Evolutionary conservation across 2,888 invertebrate species (phyloP).

Genomic region (Seira musarum): DNA sequence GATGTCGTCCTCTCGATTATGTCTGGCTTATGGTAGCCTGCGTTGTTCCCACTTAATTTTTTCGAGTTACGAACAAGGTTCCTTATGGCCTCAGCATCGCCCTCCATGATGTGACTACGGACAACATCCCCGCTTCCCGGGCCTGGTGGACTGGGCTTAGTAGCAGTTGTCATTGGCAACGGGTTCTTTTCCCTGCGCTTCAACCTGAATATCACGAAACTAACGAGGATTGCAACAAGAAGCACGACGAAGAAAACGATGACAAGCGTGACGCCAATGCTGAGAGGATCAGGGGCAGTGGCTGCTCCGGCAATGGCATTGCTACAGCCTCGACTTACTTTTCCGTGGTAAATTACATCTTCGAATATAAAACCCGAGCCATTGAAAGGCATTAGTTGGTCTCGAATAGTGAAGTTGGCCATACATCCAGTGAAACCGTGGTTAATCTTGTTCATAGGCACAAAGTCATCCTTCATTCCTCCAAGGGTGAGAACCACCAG

Average conservation of each 20-base stretch:
- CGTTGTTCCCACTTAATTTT: slow-evolving; percentile 61
- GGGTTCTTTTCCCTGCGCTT: slow-evolving; percentile 86
- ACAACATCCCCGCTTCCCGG: slow-evolving; percentile 79
- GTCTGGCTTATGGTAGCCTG: slow-evolving; percentile 89
- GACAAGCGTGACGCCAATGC: slow-evolving; percentile 93
- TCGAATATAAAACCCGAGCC: slow-evolving; percentile 88
- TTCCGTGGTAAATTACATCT: slow-evolving; percentile 81
- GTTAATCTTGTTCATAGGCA: slow-evolving; percentile 63
- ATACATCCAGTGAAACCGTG: slow-evolving; percentile 87
- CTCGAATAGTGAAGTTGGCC: slow-evolving; percentile 90
- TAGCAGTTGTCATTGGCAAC: slow-evolving; percentile 74
- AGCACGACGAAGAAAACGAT: slow-evolving; percentile 94
- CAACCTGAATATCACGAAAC: slow-evolving; percentile 92
- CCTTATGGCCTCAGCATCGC: slow-evolving; percentile 67
- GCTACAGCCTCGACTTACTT: slow-evolving; percentile 81
- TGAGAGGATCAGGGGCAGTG: slow-evolving; percentile 88
- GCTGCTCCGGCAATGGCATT: slow-evolving; percentile 83
- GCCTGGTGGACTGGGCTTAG: slow-evolving; percentile 67
- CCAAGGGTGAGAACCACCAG: slow-evolving; percentile 86
- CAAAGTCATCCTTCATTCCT: slow-evolving; percentile 76
- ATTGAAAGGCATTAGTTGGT: slow-evolving; percentile 90
- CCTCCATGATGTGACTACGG: slow-evolving; percentile 84
- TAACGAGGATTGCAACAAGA: slow-evolving; percentile 89
- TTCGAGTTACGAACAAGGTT: slow-evolving; percentile 68
- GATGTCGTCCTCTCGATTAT: slow-evolving; percentile 83